Evolutionary conservation across 2,113 vertebrate genomes (phyloP).

Genomic region (Bubo scandiacus): DNA sequence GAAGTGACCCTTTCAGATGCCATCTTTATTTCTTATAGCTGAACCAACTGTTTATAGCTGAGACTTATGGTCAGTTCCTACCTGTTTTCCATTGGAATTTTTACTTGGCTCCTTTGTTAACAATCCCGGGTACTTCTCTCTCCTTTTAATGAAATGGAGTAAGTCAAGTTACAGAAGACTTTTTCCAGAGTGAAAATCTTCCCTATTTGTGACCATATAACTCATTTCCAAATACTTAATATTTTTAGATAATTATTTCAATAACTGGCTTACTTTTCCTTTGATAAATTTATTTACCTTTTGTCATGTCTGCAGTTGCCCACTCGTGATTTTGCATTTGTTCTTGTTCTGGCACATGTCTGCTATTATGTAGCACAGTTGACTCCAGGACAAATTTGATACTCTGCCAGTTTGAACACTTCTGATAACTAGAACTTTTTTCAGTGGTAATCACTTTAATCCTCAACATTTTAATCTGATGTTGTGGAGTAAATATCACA

Average conservation of each 20-base stretch:
- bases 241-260: background rate
- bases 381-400: background rate
- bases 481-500: slow-evolving; percentile 1
- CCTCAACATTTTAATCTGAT: background rate
- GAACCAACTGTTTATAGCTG: background rate
- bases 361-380: background rate
- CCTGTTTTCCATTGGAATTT: background rate
- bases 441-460: slow-evolving; percentile 20
- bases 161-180: background rate
- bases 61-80: background rate
- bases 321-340: background rate
- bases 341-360: background rate
- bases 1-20: background rate
- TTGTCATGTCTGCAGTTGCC: background rate
- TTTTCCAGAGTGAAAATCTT: background rate
- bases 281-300: background rate
- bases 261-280: background rate
- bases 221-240: background rate
- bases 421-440: background rate
- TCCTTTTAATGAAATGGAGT: background rate
- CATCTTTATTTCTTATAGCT: background rate
- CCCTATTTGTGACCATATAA: background rate
- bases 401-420: background rate
- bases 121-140: background rate
- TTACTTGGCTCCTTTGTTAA: background rate